phyloP scores from a whole-genome alignment of 2,797 vertebrate species.

The Macrochelys suwanniensis region DNA sequence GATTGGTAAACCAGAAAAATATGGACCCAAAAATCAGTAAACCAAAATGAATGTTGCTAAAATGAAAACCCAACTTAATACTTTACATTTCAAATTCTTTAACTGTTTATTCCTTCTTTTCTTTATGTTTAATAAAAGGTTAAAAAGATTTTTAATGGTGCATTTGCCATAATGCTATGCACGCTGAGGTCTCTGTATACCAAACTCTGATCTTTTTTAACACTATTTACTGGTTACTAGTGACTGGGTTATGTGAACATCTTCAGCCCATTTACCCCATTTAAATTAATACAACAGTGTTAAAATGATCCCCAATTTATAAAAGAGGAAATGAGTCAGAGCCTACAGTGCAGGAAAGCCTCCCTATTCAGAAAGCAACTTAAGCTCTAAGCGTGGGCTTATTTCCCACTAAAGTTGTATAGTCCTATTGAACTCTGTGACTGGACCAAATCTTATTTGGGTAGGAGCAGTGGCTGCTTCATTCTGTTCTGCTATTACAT shows the following conservation, averaged over 20 bases:
- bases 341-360: slow-evolving; percentile 52
- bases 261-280: background rate
- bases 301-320: slow-evolving; percentile 40
- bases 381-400: background rate
- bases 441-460: background rate
- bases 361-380: background rate
- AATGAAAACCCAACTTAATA: background rate
- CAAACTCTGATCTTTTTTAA: background rate
- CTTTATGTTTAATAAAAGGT: background rate
- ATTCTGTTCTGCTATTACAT: background rate
- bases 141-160: background rate
- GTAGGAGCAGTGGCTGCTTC: background rate
- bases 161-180: background rate
- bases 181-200: background rate
- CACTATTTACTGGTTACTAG: background rate
- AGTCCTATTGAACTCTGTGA: background rate
- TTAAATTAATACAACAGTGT: background rate
- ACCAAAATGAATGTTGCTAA: background rate
- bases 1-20: background rate
- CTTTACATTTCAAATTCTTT: background rate
- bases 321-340: slow-evolving; percentile 61
- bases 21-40: background rate
- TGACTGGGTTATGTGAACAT: background rate
- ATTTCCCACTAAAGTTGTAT: background rate
- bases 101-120: background rate